These are phyloP conservation scores for Bibio marci DNA, from an alignment of 2,888 invertebrate genomes.

Conservation along the genomic window DNA sequence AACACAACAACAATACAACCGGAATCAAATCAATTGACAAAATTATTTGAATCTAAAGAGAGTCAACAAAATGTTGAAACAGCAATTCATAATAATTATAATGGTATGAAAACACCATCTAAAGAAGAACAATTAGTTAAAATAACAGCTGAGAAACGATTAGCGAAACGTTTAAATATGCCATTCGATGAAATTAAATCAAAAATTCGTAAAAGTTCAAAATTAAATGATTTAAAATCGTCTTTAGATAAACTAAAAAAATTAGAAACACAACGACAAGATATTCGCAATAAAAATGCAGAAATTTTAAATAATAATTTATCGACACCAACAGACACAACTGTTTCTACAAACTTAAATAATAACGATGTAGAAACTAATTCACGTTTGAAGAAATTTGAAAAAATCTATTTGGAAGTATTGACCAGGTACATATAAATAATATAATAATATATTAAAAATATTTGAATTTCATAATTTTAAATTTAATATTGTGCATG, in stretches of 20 bases:
- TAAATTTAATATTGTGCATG: neutral
- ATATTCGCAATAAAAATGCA: too few species aligned
- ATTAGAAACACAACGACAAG: constrained; percentile 39
- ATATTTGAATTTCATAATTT: neutral
- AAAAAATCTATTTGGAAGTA: constrained; percentile 59
- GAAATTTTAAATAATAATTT: too few species aligned
- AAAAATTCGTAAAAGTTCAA: constrained; percentile 46
- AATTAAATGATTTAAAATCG: constrained; percentile 51
- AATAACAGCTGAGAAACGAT: constrained; percentile 25
- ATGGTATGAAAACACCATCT: constrained; percentile 21
- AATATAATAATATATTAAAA: neutral
- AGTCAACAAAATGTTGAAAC: constrained; percentile 19
- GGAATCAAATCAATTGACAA: constrained; percentile 1
- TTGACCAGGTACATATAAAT: constrained; percentile 42
- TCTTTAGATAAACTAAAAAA: constrained; percentile 47
- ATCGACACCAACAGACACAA: too few species aligned
- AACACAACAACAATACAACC: neutral
- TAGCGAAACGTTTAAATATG: constrained; percentile 38
- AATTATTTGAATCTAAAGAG: constrained; percentile 15
- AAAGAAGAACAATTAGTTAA: constrained; percentile 9
- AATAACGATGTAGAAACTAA: too few species aligned
- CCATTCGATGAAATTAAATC: constrained; percentile 51
- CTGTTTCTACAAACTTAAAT: too few species aligned
- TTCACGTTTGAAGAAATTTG: constrained; percentile 40
- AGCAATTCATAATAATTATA: constrained; percentile 10